These are phyloP conservation scores for Scomber japonicus DNA, from an alignment of 2,113 vertebrate genomes.

Conservation along the genomic window DNA sequence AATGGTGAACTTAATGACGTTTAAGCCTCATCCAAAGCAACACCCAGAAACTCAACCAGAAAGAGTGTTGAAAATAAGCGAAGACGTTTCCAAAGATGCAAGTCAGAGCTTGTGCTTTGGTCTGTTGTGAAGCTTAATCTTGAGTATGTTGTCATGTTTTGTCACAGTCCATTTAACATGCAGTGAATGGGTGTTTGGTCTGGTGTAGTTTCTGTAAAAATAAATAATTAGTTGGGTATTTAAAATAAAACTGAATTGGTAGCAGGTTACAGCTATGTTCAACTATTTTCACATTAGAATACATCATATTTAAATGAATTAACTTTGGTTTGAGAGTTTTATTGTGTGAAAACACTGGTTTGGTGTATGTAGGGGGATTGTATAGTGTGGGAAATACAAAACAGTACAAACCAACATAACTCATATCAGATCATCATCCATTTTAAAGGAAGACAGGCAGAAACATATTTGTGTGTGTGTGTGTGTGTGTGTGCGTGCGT, in stretches of 20 bases:
- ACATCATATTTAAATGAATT: not conserved
- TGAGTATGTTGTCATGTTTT: conserved; percentile 42
- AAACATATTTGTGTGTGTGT: not conserved
- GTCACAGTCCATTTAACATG: conserved; percentile 45
- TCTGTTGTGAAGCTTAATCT: conserved; percentile 39
- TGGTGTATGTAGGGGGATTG: not conserved
- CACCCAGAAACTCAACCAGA: conserved; percentile 70
- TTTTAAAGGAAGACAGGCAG: not conserved
- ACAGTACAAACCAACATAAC: not conserved
- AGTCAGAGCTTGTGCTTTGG: conserved; percentile 65
- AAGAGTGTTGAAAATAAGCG: conserved; percentile 49
- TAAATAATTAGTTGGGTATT: not conserved
- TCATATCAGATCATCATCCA: not conserved
- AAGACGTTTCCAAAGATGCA: conserved; percentile 50
- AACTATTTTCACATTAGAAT: not conserved
- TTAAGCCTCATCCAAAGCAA: conserved; percentile 62
- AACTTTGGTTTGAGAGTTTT: not conserved
- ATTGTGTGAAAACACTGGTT: not conserved
- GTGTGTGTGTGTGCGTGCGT: not conserved
- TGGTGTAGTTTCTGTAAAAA: not conserved
- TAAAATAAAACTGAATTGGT: not conserved
- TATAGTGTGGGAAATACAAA: not conserved
- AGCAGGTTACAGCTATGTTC: not conserved
- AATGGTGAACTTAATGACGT: conserved; percentile 55
- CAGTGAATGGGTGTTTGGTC: conserved; percentile 22